Percentiles rank a stretch among this genome's conserved stretches.
Conservation (phyloP, 2,113 vertebrate genomes). For the Callospermophilus lateralis region DNA sequence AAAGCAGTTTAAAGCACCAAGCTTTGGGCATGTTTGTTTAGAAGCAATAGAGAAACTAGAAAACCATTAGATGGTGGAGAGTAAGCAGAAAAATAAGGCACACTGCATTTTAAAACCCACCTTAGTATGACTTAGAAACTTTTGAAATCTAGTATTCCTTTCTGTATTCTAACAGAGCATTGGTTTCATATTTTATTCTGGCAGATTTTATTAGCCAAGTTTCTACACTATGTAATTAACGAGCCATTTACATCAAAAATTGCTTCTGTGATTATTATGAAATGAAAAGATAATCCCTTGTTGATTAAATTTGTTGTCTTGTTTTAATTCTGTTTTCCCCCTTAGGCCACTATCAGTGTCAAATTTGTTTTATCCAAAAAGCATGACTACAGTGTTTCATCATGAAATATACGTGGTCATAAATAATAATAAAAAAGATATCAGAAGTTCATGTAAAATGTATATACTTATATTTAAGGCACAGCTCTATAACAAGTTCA, state of each 20-base stretch:
- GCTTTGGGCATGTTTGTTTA: not conserved
- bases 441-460: not conserved
- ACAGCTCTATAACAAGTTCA: not conserved
- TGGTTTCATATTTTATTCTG: not conserved
- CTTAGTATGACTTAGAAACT: not conserved
- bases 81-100: not conserved
- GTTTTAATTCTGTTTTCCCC: not conserved
- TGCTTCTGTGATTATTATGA: not conserved
- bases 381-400: not conserved
- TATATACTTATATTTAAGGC: slow-evolving; percentile 2
- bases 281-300: not conserved
- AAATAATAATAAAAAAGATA: slow-evolving; percentile 20
- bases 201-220: not conserved
- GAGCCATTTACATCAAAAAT: not conserved
- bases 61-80: not conserved
- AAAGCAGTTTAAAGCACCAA: not conserved
- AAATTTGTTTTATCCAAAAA: slow-evolving; percentile 17
- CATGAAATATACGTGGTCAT: not conserved
- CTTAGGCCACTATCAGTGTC: not conserved
- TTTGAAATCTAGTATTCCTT: not conserved
- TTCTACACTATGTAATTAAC: not conserved
- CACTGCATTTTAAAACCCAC: not conserved
- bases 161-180: not conserved
- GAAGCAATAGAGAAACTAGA: not conserved
- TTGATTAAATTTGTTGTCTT: not conserved